phyloP scores from a whole-genome alignment of 2,113 vertebrate species.

The Tachysurus fulvidraco region DNA sequence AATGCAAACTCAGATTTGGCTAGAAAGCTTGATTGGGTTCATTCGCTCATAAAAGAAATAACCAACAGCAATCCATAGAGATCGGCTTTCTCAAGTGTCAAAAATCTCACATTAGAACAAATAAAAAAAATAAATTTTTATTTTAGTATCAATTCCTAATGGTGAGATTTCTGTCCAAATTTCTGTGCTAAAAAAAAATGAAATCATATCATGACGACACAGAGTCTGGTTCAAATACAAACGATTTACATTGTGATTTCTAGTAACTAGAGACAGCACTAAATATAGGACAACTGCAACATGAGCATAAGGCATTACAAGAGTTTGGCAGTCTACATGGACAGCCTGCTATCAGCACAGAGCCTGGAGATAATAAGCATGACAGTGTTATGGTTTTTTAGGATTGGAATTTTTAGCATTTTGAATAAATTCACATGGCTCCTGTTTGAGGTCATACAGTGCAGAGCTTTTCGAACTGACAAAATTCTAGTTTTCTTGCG shows the following conservation, averaged over 20 bases:
- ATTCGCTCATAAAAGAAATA: background rate
- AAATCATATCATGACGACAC: background rate
- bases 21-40: too few species aligned
- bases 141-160: background rate
- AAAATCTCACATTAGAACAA: too few species aligned
- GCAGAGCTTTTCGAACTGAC: too few species aligned
- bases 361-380: background rate
- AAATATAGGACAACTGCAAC: background rate
- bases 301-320: background rate
- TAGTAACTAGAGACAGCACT: background rate
- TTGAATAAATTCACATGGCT: background rate
- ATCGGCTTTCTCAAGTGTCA: background rate
- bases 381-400: background rate
- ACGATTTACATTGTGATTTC: background rate
- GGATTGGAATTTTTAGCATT: background rate
- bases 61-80: background rate
- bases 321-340: background rate
- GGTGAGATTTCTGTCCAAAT: background rate
- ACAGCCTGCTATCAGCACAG: background rate
- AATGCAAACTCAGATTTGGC: slow-evolving; percentile 6
- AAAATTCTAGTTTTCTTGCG: background rate
- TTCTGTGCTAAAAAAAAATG: background rate
- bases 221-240: background rate
- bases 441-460: background rate
- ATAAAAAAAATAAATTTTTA: background rate